Percentiles rank a stretch among this genome's conserved stretches.
phyloP scores from a whole-genome alignment of 2,797 vertebrate genomes.

The Lacerta bilineata region DNA sequence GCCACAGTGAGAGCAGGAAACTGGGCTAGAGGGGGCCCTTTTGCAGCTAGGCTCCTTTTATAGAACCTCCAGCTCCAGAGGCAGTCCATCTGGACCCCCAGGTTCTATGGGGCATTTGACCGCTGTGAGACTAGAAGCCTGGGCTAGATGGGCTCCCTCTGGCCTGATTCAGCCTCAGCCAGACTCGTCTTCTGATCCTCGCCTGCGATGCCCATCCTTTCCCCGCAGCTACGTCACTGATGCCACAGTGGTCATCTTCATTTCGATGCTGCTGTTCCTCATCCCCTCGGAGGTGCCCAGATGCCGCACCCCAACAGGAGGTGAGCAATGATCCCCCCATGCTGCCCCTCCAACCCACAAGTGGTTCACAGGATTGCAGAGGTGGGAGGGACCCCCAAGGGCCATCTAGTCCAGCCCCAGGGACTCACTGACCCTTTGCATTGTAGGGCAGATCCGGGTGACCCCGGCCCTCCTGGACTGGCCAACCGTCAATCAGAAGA shows the following conservation, averaged over 20 bases:
- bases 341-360: not conserved
- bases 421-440: constrained; percentile 38
- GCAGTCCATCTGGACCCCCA: no score
- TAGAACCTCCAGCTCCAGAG: not conserved
- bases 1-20: not conserved
- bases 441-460: constrained; percentile 70
- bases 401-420: no score
- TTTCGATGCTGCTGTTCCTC: constrained; percentile 80
- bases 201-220: not conserved
- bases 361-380: not conserved
- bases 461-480: constrained; percentile 82
- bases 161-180: not conserved
- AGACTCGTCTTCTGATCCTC: not conserved
- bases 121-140: not conserved
- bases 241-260: constrained; percentile 84
- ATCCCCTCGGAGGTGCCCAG: constrained; percentile 80
- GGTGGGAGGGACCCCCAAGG: not conserved
- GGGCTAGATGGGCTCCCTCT: not conserved
- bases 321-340: constrained; percentile 56
- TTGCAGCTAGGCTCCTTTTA: not conserved
- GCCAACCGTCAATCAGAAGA: constrained; percentile 86
- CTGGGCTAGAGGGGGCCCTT: not conserved
- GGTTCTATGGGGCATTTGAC: no score
- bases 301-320: constrained; percentile 4
- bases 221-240: constrained; percentile 82